Evolutionary conservation across 2,888 invertebrate species (phyloP), one percentile per base, ranked within the genome.

Genomic region (Sminthurinus aureus): DNA sequence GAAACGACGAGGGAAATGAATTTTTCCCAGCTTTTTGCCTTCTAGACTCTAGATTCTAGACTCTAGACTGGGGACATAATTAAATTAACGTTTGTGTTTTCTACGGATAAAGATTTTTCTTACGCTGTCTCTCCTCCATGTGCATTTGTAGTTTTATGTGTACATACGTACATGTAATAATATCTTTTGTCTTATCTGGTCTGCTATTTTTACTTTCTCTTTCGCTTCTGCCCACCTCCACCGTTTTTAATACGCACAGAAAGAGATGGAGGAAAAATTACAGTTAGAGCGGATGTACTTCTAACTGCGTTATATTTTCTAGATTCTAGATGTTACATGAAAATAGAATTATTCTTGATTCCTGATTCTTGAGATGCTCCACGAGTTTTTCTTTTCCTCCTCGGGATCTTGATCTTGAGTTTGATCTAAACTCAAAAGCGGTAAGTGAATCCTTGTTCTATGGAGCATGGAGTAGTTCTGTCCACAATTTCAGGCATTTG

Each of bases 81-180:
- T 85, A 84, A 85, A 85, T 85, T 85, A 85, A 85, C 85, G 84
- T 84, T 84, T 82, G 76, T 83, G 81, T 84, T 85, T 85, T 83
- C 73, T 58, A 66, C 67, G 50, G 79, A 66, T 79, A 26, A 79
- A 79, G 69, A 58, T 69, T n/a, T 79, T 50, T 22, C 26, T 74
- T 74, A 0, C 38, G 15, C n/a, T 74, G 4, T 50, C 22, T 38
- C 71, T 64, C 64, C 64, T 4, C 64, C 15, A 18, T 20, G 4
- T 58, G 58, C 15, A 18, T 20, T 69, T 58, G 58, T 58, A 58
- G 2, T 58, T 58, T 58, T 58, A 15, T 1, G 6, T 38, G 6
- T 38, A 38, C 6, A 38, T n/a, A n/a, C n/a, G n/a, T n/a, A n/a
- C n/a, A 38, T 38, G 38, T 38, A 38, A 38, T 38, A 38, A 38